Percentiles rank a stretch among this genome's conserved stretches.
Evolutionary conservation across 2,888 invertebrate species (phyloP).

Genomic region (Lysandra bellargus): DNA sequence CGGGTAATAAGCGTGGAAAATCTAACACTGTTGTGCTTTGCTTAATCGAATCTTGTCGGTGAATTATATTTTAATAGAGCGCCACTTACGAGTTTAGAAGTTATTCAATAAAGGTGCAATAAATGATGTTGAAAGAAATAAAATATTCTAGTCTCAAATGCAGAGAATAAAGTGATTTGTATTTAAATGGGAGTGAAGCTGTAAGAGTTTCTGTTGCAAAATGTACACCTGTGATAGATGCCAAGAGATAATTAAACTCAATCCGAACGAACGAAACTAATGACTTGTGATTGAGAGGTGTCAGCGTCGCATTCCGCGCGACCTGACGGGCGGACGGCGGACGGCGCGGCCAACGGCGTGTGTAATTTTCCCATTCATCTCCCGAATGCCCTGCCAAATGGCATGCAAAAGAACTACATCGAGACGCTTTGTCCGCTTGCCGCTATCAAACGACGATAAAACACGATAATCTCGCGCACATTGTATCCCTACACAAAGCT

Average conservation of each 20-base stretch:
- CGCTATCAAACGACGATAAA: conserved; percentile 7
- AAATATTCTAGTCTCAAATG: neutral
- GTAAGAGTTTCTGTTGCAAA: neutral
- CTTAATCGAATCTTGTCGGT: conserved; percentile 53
- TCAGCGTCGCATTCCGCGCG: conserved; percentile 56
- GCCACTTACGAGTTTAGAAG: no score
- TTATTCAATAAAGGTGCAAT: neutral
- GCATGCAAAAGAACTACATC: conserved; percentile 35
- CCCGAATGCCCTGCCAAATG: conserved; percentile 48
- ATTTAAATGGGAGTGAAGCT: neutral
- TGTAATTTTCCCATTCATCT: conserved; percentile 65
- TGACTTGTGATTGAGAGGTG: conserved; percentile 63
- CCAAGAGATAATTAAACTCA: conserved; percentile 19
- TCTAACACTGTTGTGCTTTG: conserved; percentile 66
- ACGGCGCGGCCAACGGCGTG: conserved; percentile 60
- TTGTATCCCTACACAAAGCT: conserved; percentile 2
- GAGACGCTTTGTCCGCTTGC: neutral
- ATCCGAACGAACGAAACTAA: conserved; percentile 35
- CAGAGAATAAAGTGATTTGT: neutral
- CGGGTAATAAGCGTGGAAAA: conserved; percentile 73
- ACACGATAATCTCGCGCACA: neutral
- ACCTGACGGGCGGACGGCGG: conserved; percentile 47
- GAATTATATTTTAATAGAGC: neutral
- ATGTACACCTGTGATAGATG: conserved; percentile 2
- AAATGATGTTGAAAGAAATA: neutral